These are phyloP conservation scores for Anas acuta DNA, from an alignment of 2,797 vertebrate genomes.

Conservation along the genomic window DNA sequence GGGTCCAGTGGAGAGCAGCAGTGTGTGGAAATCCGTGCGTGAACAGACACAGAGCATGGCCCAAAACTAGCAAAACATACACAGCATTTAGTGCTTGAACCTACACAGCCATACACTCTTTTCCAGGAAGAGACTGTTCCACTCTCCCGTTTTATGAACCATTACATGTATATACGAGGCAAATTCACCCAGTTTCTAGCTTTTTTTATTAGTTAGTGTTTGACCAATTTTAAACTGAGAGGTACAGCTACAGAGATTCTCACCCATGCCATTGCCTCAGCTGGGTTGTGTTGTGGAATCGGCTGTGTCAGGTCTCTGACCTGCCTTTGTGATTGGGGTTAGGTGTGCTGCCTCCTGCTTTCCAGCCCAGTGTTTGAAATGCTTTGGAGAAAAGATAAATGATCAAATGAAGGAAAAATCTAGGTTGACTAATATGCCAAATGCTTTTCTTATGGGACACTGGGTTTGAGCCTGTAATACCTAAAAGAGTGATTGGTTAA, in stretches of 20 bases:
- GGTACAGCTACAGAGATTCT: background rate
- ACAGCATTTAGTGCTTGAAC: background rate
- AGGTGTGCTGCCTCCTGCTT: background rate
- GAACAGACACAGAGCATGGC: background rate
- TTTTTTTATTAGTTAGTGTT: background rate
- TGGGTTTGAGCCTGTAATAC: background rate
- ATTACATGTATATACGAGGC: background rate
- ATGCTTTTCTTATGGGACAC: background rate
- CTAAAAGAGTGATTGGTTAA: background rate
- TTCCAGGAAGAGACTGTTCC: background rate
- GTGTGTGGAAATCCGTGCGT: background rate
- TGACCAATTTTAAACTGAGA: background rate
- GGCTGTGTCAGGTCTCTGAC: background rate
- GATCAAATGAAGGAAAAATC: background rate
- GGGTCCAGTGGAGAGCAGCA: background rate
- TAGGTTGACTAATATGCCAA: background rate
- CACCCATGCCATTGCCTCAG: background rate
- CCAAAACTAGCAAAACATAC: too few species aligned
- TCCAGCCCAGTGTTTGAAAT: background rate
- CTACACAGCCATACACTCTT: background rate
- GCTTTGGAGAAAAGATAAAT: background rate
- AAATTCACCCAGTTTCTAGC: background rate
- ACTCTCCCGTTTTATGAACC: background rate
- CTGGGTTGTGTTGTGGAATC: background rate
- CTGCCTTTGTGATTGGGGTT: background rate